Base-by-base conservation (phyloP, 2,797 vertebrate species). In the Chaenodraco wilsoni region DNA sequence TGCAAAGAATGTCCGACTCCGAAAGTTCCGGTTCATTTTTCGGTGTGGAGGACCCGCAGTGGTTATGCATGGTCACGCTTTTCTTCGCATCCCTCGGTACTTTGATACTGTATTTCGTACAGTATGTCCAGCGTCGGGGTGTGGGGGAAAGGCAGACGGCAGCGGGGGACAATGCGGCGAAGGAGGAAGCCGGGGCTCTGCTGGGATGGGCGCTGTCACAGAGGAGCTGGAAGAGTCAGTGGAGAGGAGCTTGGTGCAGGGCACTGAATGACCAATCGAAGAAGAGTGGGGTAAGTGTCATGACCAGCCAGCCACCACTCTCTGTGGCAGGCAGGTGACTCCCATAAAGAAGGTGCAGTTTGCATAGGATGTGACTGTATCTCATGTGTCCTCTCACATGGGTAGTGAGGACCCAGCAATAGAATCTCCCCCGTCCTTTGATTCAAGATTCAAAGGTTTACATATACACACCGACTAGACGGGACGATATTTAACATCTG, bases 191-290 rank as follows among this genome's bases (percentile, higher is more conserved):
- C 6, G 93, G 93, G 72, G 89, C 94, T 59, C 91, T 96, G 73
- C 91, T 98, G 76, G 91, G 89, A 72, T 98, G 98, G 97, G 92
- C 95, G 86, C 95, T 99, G 92, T 94, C 96, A 74, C 91, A 95
- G 90, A 86, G 52, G 57, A 95, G 95, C 94, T 99, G 97, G 97
- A 94, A 81, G 65, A 90, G 88, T 74, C 94, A 94, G 72, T 99
- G 98, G 97, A 95, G 93, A 82, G 91, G 82, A 82, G 96, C 96
- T 27, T 98, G 97, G 97, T 91, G 96, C 87, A 86, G 84, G 23
- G 95, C 96, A 56, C 87, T 99, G 61, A 96, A 94, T 76, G 86
- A 89, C 3, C 92, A 95, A 82, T 94, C 96, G 4, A 86, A 72
- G 50, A 91, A 84, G 64, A 83, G 83, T 79, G 92, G 90, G 95